Evolutionary conservation across 2,888 invertebrate genomes (phyloP), one percentile per base, ranked within the genome.

Genomic region (Epicampocera succincta): DNA sequence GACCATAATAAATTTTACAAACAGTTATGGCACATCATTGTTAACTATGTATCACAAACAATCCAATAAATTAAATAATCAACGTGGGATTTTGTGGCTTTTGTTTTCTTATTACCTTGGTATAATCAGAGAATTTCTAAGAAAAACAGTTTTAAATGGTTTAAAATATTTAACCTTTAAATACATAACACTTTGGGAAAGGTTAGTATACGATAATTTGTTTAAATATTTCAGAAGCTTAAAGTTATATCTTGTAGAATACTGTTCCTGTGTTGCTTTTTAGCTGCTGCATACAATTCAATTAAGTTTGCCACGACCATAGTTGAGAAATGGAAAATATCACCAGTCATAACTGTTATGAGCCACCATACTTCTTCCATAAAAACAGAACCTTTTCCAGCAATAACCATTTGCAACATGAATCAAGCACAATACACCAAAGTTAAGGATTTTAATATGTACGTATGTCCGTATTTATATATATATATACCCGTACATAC

Each of bases 381-480:
- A 1, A 92, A 92, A 13, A 91, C 93, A 44, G 93, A 96, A 74
- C 96, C 96, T 0, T 97, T 97, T 90, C 96, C 97, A 0, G 95
- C 96, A 0, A 91, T 97, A 8, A 97, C 96, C 0, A 93, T 97
- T 80, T 97, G 96, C 89, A 96, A 96, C 88, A 95, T 96, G 91
- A 97, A 97, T 89, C 94, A 95, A 87, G 95, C 94, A 0, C 94
- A 93, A 87, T 94, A 93, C 85, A 92, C 92, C 6, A 85, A 85
- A 71, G 87, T 87, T 0, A 52, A 66, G 9, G 44, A 85, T 9
- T 85, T 85, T 63, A 19, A 25, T n/a, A 50, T 54, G 89, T 88
- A 75, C 85, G 86, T 75, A n/a, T n/a, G n/a, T n/a, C n/a, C n/a
- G n/a, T n/a, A n/a, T n/a, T n/a, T n/a, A n/a, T n/a, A n/a, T n/a